These are phyloP conservation scores for Xanthostigma xanthostigma DNA, from an alignment of 2,888 invertebrate genomes.

Conservation along the genomic window DNA sequence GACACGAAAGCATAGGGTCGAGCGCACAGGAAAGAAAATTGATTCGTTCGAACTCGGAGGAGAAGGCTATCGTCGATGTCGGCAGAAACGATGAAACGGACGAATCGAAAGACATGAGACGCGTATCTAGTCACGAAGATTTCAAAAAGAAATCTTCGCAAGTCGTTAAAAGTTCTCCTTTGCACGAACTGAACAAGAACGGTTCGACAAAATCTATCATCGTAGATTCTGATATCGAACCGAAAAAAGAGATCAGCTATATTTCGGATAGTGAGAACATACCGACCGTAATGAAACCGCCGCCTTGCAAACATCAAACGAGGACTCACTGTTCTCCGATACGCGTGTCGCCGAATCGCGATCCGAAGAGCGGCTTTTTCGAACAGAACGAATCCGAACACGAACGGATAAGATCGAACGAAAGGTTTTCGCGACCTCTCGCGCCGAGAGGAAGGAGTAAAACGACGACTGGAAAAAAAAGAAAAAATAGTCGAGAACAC, in stretches of 20 bases:
- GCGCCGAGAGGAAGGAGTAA: constrained; percentile 35
- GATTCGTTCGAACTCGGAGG: constrained; percentile 44
- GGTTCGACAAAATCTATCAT: constrained; percentile 1
- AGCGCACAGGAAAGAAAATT: constrained; percentile 42
- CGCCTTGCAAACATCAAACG: constrained; percentile 15
- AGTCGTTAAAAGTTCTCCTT: constrained; percentile 13
- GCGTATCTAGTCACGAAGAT: constrained; percentile 49
- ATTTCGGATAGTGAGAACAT: too few relatives aligned
- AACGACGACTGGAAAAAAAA: constrained; percentile 25
- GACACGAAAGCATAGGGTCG: constrained; percentile 42
- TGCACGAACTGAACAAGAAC: constrained; percentile 22
- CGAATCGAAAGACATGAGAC: constrained; percentile 29
- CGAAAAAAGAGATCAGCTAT: too few relatives aligned
- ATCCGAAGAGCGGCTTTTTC: constrained; percentile 17
- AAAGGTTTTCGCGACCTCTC: constrained; percentile 45
- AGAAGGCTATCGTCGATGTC: constrained; percentile 28
- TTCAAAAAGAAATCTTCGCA: constrained; percentile 27
- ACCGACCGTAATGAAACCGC: constrained; percentile 15
- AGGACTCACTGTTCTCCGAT: constrained; percentile 27
- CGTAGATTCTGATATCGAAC: too few relatives aligned
- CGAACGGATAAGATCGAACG: constrained; percentile 44
- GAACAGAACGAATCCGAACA: constrained; percentile 43
- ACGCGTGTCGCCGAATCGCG: constrained; percentile 24
- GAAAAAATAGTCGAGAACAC: constrained; percentile 10
- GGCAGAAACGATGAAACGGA: constrained; percentile 18